Evolutionary conservation across 92 coral and sea anemone species (phyloP).

Genomic region (Nematostella vectensis): DNA sequence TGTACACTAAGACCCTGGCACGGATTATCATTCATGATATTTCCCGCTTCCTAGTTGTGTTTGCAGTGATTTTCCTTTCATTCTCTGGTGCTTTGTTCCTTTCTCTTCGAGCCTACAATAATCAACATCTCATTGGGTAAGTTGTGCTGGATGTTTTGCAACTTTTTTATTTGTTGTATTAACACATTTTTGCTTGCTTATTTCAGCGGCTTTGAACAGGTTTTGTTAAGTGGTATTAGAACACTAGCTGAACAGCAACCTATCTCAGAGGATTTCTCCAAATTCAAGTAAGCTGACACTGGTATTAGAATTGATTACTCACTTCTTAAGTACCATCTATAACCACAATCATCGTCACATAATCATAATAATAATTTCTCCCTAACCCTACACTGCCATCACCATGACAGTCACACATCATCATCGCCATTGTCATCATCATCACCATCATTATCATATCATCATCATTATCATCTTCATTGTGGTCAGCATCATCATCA

Average conservation of each 20-base stretch:
- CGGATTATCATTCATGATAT: slow-evolving; percentile 52
- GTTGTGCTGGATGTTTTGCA: neutral
- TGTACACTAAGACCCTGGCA: slow-evolving; percentile 70
- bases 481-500: too few relatives aligned
- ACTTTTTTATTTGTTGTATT: neutral
- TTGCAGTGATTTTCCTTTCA: slow-evolving; percentile 64
- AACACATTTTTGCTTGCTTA: neutral
- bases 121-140: slow-evolving; percentile 41
- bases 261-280: slow-evolving; percentile 50
- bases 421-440: too few relatives aligned
- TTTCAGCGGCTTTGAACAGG: slow-evolving; percentile 65
- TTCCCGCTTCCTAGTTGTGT: slow-evolving; percentile 48
- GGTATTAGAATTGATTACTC: too few relatives aligned
- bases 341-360: too few relatives aligned
- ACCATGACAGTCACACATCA: too few relatives aligned
- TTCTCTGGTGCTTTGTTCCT: slow-evolving; percentile 74
- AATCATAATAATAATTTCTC: too few relatives aligned
- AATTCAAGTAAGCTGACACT: slow-evolving; percentile 55
- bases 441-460: too few relatives aligned
- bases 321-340: too few relatives aligned
- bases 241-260: slow-evolving; percentile 68
- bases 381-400: too few relatives aligned
- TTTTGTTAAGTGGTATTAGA: slow-evolving; percentile 58
- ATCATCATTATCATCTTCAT: too few relatives aligned
- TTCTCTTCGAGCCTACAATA: slow-evolving; percentile 41